Base-by-base conservation (phyloP, 2,888 invertebrate genomes). In the Clitarchus hookeri region DNA sequence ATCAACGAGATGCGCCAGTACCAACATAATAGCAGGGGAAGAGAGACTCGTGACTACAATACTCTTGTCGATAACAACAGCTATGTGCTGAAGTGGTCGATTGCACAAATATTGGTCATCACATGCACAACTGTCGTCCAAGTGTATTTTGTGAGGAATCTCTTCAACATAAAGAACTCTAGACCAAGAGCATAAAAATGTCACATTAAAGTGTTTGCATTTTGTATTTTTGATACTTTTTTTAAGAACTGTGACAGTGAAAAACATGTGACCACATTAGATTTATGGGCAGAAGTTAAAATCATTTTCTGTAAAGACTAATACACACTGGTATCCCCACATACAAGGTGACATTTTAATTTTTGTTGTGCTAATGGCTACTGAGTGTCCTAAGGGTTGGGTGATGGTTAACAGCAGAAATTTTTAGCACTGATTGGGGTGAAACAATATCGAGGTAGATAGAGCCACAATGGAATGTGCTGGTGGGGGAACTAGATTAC, bases 41-140 rank as follows among this genome's bases (percentile, higher is more conserved):
- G 95, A 87, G 97, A 98, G 90, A 95, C 96, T 0, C 93, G 97
- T 87, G 98, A 98, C 91, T 96, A 94, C 90, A 97, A 97, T 90
- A 91, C 98, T 88, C 91, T 98, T 44, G 90, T 94, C 88, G 96
- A 96, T 90, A 98, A 98, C 91, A 96, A 97, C 91, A 92, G 93
- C 9, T 98, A 98, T 91, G 96, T 98, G n/a, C 94, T 96, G 88
- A 95, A 95, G 87, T 98, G 98, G 97, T 98, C 98, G 0, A 89
- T 98, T 4, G 93, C 95, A 85, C 98, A 98, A 93, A 97, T 98
- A 88, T 87, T 96, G 44, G 96, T 98, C 0, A 96, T 98, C 88
- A 92, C 96, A 84, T 93, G 94, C 0, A 96, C 98, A 0, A 96
- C 96, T 16, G 93, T 95, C 0, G 91, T 96, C 84, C 97, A 97